Percentiles rank a stretch among this genome's conserved stretches.
These are phyloP conservation scores for Atta colombica DNA, from an alignment of 1,140 invertebrate species.

Conservation along the genomic window DNA sequence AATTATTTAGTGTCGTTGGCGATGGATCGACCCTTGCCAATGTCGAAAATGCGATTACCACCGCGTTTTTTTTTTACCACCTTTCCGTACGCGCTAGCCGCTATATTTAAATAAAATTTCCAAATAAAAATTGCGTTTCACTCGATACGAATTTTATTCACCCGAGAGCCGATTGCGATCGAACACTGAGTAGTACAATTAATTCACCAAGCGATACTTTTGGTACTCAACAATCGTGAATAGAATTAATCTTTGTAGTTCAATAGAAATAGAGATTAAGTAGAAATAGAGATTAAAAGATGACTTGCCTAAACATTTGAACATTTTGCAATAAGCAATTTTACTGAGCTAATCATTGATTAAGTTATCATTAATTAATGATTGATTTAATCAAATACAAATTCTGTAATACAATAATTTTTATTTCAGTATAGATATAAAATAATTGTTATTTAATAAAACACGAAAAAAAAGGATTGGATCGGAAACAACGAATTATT, in stretches of 20 bases:
- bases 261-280: not conserved
- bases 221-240: not conserved
- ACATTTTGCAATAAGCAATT: not conserved
- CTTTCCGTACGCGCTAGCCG: not conserved
- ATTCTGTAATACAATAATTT: no score
- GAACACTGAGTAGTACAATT: not conserved
- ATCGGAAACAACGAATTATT: not conserved
- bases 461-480: not conserved
- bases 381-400: no score
- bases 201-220: not conserved
- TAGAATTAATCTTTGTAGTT: not conserved
- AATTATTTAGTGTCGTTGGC: not conserved
- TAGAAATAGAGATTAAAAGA: not conserved
- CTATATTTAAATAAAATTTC: constrained; percentile 40
- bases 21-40: not conserved
- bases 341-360: no score
- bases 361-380: no score
- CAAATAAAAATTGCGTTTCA: constrained; percentile 44
- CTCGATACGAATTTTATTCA: constrained; percentile 1
- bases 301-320: not conserved
- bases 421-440: no score
- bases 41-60: not conserved
- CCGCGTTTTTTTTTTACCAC: constrained; percentile 10
- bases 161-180: not conserved
- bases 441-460: no score